Evolutionary conservation across 2,888 invertebrate species (phyloP), one percentile per base, ranked within the genome.

Genomic region (Lumbricus terrestris): DNA sequence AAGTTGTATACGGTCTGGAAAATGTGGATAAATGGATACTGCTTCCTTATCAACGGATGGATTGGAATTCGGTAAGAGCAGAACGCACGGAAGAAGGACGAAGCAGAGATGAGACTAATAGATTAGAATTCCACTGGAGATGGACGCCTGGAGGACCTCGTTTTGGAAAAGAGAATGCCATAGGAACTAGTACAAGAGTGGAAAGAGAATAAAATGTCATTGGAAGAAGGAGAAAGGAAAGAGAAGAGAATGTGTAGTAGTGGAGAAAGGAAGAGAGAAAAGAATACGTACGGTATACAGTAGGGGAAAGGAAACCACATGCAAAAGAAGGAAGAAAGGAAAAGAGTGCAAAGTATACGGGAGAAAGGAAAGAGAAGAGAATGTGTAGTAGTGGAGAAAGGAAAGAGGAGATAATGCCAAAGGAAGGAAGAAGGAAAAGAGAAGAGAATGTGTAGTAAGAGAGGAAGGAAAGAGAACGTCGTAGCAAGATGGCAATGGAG

Each of bases 31-130:
- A 69, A 69, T n/a, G 69, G 69, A 0, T n/a, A 1, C 29, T n/a
- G 69, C n/a, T 69, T 69, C 69, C 69, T 69, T 13, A n/a, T n/a
- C 69, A n/a, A 69, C 13, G n/a, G n/a, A 69, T 8, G n/a, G n/a
- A 69, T n/a, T n/a, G 69, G 69, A 69, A 69, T n/a, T 69, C n/a
- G 69, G 69, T 69, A 69, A 69, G n/a, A 69, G 69, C 69, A 69
- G n/a, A n/a, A 69, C 29, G 8, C 69, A 69, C 2, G 69, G n/a
- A 69, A 69, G n/a, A 69, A 1, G 16, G n/a, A 69, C 29, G 29
- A 69, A n/a, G n/a, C 29, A 69, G 29, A 69, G 69, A n/a, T 69
- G 69, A 69, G 5, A 69, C 29, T n/a, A 69, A 29, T 11, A 69
- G 69, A 69, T 69, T n/a, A 69, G 69, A 69, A 69, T 69, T 69